Evolutionary conservation across 2,113 vertebrate genomes (phyloP).

Genomic region (Ascaphus truei): DNA sequence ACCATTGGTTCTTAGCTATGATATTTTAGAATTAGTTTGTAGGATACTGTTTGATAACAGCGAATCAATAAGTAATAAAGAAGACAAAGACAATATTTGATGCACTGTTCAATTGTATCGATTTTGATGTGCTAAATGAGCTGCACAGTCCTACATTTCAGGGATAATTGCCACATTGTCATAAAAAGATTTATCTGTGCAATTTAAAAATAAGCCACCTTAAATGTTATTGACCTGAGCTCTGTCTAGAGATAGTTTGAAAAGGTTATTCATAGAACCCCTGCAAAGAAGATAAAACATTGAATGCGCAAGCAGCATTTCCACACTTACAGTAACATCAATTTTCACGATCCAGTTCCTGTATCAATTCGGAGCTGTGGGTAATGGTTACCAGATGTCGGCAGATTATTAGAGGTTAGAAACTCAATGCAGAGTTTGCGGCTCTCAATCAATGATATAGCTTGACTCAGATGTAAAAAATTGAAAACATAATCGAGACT

Average conservation of each 20-base stretch:
- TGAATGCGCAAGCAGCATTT: constrained; percentile 5
- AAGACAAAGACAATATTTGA: constrained; percentile 7
- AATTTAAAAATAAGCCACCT: constrained; percentile 31
- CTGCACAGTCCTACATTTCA: constrained; percentile 18
- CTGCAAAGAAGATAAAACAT: constrained; percentile 21
- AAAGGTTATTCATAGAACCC: constrained; percentile 18
- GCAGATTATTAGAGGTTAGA: constrained; percentile 25
- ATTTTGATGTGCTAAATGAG: constrained; percentile 23
- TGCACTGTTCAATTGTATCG: constrained; percentile 19
- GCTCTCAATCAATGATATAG: too few relatives aligned
- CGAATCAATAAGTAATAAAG: constrained; percentile 22
- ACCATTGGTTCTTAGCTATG: not conserved
- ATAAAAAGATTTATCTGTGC: constrained; percentile 36
- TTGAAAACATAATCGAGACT: too few relatives aligned
- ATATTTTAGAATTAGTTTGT: constrained; percentile 12
- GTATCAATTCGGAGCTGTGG: constrained; percentile 13
- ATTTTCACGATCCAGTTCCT: constrained; percentile 21
- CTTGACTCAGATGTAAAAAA: constrained; percentile 14
- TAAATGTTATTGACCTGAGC: constrained; percentile 25
- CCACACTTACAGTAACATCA: not conserved
- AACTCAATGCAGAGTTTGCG: constrained; percentile 6
- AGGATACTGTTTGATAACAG: constrained; percentile 10
- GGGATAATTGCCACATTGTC: constrained; percentile 35
- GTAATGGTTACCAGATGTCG: constrained; percentile 31
- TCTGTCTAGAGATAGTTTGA: constrained; percentile 28